Percentiles rank a stretch among this genome's conserved stretches.
Conservation (phyloP, 2,797 vertebrate genomes). For the Taeniopygia guttata region DNA sequence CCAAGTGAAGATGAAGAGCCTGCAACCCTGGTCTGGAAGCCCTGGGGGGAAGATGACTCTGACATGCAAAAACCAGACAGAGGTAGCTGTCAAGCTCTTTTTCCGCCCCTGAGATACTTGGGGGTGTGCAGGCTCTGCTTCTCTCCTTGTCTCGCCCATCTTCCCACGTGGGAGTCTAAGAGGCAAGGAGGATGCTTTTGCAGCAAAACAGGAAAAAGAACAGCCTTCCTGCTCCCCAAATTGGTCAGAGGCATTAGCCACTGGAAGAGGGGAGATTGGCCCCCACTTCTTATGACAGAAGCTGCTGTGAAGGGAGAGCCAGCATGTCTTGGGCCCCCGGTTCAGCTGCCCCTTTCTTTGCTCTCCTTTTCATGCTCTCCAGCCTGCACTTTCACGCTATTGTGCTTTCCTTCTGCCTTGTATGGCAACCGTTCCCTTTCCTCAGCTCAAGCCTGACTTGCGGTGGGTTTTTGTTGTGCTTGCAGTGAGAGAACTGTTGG, state of each 20-base stretch:
- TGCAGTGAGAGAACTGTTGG: not conserved
- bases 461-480: not conserved
- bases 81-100: too few species aligned
- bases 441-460: not conserved
- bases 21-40: too few species aligned
- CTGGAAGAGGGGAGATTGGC: not conserved
- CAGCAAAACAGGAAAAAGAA: too few species aligned
- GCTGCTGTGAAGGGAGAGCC: not conserved
- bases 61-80: too few species aligned
- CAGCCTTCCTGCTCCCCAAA: not conserved
- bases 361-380: not conserved
- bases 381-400: not conserved
- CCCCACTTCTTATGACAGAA: not conserved
- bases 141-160: too few species aligned
- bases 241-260: not conserved
- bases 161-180: fast-evolving
- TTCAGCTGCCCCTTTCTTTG: not conserved
- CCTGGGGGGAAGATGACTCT: too few species aligned
- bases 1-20: too few species aligned
- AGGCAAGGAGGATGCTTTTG: not conserved
- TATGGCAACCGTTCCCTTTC: fast-evolving
- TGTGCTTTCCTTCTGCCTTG: not conserved
- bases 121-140: not conserved
- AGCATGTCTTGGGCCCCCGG: fast-evolving
- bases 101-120: too few species aligned